Percentiles rank a stretch among this genome's conserved stretches.
Conservation (phyloP, 2,113 vertebrate species). For the Lamprologus sp. region DNA sequence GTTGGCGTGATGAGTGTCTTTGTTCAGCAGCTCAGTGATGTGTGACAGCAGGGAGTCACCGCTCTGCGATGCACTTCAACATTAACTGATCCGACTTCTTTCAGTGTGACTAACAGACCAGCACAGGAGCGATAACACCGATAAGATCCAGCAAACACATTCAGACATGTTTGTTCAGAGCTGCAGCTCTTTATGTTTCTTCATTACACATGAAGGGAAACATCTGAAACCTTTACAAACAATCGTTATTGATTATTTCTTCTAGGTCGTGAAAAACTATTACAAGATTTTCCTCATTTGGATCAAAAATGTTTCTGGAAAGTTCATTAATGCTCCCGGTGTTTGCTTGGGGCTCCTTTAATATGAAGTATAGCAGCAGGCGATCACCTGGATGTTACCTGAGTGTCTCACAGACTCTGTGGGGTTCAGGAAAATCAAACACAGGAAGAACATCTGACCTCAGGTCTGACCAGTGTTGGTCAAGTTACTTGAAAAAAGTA, state of each 20-base stretch:
- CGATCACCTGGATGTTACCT: accelerated
- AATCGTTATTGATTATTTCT: not conserved
- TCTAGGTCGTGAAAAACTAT: not conserved
- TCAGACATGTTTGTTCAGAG: not conserved
- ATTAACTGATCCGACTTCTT: not conserved
- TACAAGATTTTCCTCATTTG: not conserved
- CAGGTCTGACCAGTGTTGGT: not conserved
- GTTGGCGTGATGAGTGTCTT: not conserved
- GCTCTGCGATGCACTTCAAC: not conserved
- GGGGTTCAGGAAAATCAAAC: not conserved
- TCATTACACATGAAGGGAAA: not conserved
- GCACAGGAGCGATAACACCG: not conserved
- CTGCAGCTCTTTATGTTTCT: not conserved
- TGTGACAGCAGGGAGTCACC: not conserved
- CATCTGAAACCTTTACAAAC: accelerated
- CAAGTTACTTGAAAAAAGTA: too few species aligned
- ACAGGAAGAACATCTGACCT: not conserved
- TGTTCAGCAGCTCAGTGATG: not conserved
- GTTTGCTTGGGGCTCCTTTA: not conserved
- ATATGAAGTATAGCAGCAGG: not conserved
- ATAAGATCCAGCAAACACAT: not conserved
- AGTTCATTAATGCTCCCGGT: not conserved
- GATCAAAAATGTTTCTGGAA: not conserved
- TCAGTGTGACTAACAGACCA: not conserved
- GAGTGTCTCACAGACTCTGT: not conserved